Evolutionary conservation across 2,797 vertebrate species (phyloP).

Genomic region (Sebastes iracundus): DNA sequence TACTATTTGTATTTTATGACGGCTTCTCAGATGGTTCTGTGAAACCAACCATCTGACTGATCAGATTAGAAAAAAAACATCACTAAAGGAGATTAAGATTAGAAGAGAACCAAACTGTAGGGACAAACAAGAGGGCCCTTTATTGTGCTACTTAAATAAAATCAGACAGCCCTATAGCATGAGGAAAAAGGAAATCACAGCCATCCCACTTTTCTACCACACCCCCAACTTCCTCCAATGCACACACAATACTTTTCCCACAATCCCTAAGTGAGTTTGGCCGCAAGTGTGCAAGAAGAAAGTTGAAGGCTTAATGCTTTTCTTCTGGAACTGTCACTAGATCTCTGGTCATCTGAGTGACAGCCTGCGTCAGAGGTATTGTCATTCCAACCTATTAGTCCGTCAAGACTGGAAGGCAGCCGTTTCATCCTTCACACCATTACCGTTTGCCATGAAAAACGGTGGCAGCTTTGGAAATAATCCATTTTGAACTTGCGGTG

Average conservation of each 20-base stretch:
- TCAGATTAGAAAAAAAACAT: no score
- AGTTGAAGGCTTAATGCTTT: slow-evolving; percentile 14
- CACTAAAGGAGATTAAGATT: no score
- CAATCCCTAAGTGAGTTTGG: not conserved
- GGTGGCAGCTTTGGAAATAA: slow-evolving; percentile 15
- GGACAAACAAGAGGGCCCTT: not conserved
- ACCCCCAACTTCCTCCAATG: not conserved
- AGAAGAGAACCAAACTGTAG: not conserved
- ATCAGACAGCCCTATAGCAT: not conserved
- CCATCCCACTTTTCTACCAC: not conserved
- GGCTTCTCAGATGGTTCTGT: no score
- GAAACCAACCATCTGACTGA: no score
- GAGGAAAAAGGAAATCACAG: not conserved
- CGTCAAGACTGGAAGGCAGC: slow-evolving; percentile 24
- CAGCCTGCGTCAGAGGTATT: slow-evolving; percentile 23
- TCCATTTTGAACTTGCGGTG: not conserved
- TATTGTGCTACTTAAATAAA: no score
- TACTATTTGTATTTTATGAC: no score
- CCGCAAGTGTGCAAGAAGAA: not conserved
- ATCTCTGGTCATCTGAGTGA: slow-evolving; percentile 40
- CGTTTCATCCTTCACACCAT: slow-evolving; percentile 13
- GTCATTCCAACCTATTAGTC: slow-evolving; percentile 48
- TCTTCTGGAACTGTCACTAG: not conserved
- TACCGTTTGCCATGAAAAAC: slow-evolving; percentile 10
- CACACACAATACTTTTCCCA: not conserved